Conservation (phyloP, 2,113 vertebrate genomes). For the Sylvicapra grimmia region DNA sequence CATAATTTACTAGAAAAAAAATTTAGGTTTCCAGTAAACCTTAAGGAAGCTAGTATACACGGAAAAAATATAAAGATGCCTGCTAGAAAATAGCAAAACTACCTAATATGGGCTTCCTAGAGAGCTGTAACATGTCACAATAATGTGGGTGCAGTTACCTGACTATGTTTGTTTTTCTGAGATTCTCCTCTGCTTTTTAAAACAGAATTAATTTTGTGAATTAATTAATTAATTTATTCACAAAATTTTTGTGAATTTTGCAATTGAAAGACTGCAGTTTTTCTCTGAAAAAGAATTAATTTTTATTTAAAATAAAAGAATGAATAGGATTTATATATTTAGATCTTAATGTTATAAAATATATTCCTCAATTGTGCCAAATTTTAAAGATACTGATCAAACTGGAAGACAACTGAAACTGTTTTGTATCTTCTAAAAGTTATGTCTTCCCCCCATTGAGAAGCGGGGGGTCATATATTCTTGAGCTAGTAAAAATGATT, state of each 20-base stretch:
- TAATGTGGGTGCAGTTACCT: background rate
- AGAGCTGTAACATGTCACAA: background rate
- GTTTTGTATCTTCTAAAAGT: background rate
- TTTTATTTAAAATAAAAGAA: background rate
- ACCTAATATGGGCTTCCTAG: background rate
- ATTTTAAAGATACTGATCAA: background rate
- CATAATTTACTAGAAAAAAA: constrained; percentile 64
- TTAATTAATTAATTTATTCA: no score
- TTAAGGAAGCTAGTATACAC: constrained; percentile 38
- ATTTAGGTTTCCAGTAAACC: constrained; percentile 61
- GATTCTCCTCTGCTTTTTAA: background rate
- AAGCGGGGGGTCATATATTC: background rate
- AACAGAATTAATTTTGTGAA: constrained; percentile 13
- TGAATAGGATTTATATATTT: background rate
- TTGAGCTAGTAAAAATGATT: background rate
- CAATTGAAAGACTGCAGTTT: background rate
- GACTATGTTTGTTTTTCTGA: background rate
- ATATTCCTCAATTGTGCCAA: background rate
- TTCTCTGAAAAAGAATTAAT: constrained; percentile 24
- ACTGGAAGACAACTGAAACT: background rate
- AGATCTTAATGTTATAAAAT: background rate
- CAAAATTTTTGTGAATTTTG: background rate
- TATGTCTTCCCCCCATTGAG: background rate
- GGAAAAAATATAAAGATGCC: background rate
- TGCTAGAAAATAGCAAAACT: background rate